Conservation (phyloP, 2,113 vertebrate genomes). For the Butastur rufipennis region DNA sequence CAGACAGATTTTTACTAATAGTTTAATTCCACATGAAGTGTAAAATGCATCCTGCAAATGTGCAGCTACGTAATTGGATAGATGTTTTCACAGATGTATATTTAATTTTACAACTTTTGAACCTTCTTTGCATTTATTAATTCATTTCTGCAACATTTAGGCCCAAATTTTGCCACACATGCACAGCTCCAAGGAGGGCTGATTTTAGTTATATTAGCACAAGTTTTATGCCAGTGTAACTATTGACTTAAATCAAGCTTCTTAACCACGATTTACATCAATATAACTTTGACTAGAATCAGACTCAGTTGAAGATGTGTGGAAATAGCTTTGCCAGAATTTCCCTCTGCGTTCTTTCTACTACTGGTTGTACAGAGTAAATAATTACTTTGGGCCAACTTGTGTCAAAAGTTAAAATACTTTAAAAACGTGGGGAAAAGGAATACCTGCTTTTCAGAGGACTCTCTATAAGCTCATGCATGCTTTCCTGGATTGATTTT, state of each 20-base stretch:
- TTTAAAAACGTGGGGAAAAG: conserved; percentile 9
- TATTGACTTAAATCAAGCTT: conserved; percentile 51
- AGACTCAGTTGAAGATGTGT: conserved; percentile 24
- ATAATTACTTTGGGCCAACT: conserved; percentile 56
- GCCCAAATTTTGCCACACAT: conserved; percentile 40
- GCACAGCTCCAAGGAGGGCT: conserved; percentile 40
- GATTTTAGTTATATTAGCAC: conserved; percentile 11
- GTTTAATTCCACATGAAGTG: conserved; percentile 50
- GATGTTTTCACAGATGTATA: conserved; percentile 65
- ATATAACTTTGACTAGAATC: conserved; percentile 22
- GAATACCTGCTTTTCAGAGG: conserved; percentile 9
- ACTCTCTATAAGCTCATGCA: neutral
- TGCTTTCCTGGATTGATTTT: neutral
- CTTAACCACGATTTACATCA: conserved; percentile 40
- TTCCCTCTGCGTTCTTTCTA: conserved; percentile 31
- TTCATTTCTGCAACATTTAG: conserved; percentile 15
- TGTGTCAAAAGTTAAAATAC: conserved; percentile 25
- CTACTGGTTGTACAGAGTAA: conserved; percentile 40
- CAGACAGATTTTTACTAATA: conserved; percentile 58
- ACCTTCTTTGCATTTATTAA: conserved; percentile 39
- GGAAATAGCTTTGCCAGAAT: conserved; percentile 22
- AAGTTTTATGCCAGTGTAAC: conserved; percentile 43
- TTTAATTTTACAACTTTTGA: conserved; percentile 67
- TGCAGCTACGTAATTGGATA: conserved; percentile 29
- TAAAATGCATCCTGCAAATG: conserved; percentile 53